A percentile compares a stretch with the other conserved stretches of the same genome.
Evolutionary conservation across 2,888 invertebrate species (phyloP).

Genomic region (Thumatha senex): DNA sequence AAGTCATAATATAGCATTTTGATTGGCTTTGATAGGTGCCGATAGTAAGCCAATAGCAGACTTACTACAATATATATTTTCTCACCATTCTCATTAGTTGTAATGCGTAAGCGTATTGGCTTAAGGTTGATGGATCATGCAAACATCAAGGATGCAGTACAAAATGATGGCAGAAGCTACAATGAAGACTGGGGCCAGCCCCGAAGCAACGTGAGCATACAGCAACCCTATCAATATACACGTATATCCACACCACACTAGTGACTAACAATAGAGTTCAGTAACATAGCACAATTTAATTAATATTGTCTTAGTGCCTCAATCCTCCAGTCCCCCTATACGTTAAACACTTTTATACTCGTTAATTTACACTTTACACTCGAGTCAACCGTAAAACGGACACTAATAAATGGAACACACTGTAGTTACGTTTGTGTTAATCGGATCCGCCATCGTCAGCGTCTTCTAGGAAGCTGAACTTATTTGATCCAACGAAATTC

Average conservation of each 20-base stretch:
- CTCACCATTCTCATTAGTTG: too few species aligned
- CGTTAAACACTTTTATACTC: constrained; percentile 68
- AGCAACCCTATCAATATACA: constrained; percentile 61
- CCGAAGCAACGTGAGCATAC: constrained; percentile 69
- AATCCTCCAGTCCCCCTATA: constrained; percentile 54
- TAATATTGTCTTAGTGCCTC: constrained; percentile 63
- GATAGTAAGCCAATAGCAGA: too few species aligned
- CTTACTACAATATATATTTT: too few species aligned
- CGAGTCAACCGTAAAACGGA: constrained; percentile 63
- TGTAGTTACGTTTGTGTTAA: constrained; percentile 49
- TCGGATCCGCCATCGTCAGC: constrained; percentile 83
- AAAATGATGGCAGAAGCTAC: constrained; percentile 26
- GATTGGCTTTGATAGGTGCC: too few species aligned
- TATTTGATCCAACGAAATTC: constrained; percentile 90
- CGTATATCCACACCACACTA: constrained; percentile 70
- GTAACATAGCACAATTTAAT: constrained; percentile 67
- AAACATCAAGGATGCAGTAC: not conserved
- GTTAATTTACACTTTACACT: constrained; percentile 80
- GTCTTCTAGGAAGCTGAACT: constrained; percentile 89
- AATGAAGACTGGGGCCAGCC: constrained; percentile 70
- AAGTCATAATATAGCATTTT: too few species aligned
- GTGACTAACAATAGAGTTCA: constrained; percentile 64
- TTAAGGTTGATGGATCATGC: not conserved
- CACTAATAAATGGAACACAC: constrained; percentile 56
- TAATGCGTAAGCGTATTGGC: too few species aligned